These are phyloP conservation scores for Platyrinchus mystaceus DNA, from an alignment of 2,797 vertebrate species.

Conservation along the genomic window DNA sequence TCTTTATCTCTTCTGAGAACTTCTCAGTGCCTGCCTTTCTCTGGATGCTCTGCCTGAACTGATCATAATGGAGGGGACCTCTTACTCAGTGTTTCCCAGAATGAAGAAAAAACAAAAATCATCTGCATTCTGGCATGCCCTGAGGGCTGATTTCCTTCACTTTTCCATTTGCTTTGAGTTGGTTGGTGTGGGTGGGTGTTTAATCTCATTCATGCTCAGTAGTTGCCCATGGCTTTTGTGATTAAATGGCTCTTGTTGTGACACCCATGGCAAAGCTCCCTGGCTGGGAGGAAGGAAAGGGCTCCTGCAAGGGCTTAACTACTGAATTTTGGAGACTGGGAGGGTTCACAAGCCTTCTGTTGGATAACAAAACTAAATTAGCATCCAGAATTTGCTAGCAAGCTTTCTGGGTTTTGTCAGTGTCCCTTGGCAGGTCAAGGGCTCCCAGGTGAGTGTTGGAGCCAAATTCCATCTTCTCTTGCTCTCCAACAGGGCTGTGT, in stretches of 20 bases:
- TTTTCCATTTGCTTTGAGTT: not conserved
- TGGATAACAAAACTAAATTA: not conserved
- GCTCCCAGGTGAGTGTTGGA: not conserved
- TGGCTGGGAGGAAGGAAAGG: not conserved
- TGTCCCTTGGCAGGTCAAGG: not conserved
- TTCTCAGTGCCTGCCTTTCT: conserved; percentile 34
- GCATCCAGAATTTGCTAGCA: not conserved
- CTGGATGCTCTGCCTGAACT: not conserved
- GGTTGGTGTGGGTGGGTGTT: not conserved
- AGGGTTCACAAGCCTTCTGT: not conserved
- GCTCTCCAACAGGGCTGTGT: not conserved
- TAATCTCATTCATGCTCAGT: not conserved
- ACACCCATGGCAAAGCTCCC: not conserved
- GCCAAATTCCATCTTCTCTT: not conserved
- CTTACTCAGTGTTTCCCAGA: not conserved
- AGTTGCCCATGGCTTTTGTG: not conserved
- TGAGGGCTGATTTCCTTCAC: not conserved
- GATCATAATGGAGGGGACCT: not conserved
- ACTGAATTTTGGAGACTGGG: not conserved
- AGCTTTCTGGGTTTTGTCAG: not conserved
- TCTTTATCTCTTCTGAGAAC: conserved; percentile 65
- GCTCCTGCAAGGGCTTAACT: not conserved
- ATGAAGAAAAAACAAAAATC: not conserved
- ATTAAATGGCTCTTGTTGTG: not conserved
- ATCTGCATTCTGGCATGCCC: not conserved